Conservation (phyloP, 64 coral and sea anemone genomes). For the Hydrozoanthus tunicans region DNA sequence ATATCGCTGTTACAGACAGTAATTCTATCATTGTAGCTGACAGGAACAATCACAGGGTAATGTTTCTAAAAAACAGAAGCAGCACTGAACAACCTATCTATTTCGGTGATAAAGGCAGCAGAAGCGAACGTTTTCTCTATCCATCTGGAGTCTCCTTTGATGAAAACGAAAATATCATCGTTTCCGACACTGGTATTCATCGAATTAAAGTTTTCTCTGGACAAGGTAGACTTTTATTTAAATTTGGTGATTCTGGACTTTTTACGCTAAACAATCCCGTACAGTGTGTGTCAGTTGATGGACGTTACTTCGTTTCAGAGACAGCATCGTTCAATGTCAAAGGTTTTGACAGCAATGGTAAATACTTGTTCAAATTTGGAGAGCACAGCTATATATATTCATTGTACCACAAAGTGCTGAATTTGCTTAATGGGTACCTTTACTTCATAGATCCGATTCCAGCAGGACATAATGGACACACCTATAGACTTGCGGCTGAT, state of each 20-base stretch:
- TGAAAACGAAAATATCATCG: neutral
- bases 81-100: neutral
- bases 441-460: neutral
- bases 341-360: neutral
- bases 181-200: slow-evolving; percentile 44
- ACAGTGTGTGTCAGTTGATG: neutral
- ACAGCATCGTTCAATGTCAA: neutral
- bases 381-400: neutral
- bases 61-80: neutral
- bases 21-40: slow-evolving; percentile 5
- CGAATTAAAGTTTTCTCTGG: slow-evolving; percentile 11
- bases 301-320: neutral
- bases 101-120: slow-evolving; percentile 3
- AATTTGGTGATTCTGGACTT: neutral
- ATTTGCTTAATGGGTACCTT: neutral
- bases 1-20: neutral
- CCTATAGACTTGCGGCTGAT: neutral
- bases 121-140: neutral
- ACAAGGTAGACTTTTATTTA: neutral
- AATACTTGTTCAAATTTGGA: neutral
- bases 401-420: neutral
- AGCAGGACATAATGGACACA: neutral
- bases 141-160: slow-evolving; percentile 35
- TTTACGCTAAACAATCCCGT: neutral
- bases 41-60: slow-evolving; percentile 33